Base-by-base conservation (phyloP, 2,797 vertebrate species). In the Argentina silus region DNA sequence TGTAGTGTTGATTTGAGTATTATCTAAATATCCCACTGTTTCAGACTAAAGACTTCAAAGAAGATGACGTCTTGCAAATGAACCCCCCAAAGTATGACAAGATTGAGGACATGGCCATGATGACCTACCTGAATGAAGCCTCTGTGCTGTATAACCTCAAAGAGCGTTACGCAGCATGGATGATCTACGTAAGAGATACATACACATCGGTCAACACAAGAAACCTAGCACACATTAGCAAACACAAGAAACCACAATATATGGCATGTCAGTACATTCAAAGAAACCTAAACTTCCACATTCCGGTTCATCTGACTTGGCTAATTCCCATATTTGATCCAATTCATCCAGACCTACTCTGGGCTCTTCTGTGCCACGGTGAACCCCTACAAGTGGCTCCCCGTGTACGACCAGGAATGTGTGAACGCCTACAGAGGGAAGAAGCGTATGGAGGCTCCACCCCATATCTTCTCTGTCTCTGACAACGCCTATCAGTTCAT, bases 101-200 rank as follows among this genome's bases (percentile, higher is more conserved):
- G 76, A 80, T 80, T 74, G 81, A 82, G 69, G 81, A 82, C 81
- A 82, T 82, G 81, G 81, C 63, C 56, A 82, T 82, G 80, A 76
- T 82, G 80, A 82, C 80, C 57, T 72, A 78, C 71, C 80, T 82
- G 65, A 79, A 82, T 45, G 80, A 95, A 88, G 92, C 94, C 0
- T 91, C 90, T 9, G 93, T 95, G 83, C 86, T 95, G 85, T 94
- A 93, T 81, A 94, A 94, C 87, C 94, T 95, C 93, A 95, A 94
- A 93, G 94, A 95, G 90, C 93, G 94, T 21, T 95, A 95, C 0
- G 91, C 93, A 85, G 92, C 93, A 87, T 94, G 94, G 94, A 95
- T 95, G 94, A 95, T 94, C 84, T 94, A 95, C 0, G 94, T 95
- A 87, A 93, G 92, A 53, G 27, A 36, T 4, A 36, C 27, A 36